Evolutionary conservation across 2,113 vertebrate genomes (phyloP), one percentile per base, ranked within the genome.

Genomic region (Monarcha castaneiventris): DNA sequence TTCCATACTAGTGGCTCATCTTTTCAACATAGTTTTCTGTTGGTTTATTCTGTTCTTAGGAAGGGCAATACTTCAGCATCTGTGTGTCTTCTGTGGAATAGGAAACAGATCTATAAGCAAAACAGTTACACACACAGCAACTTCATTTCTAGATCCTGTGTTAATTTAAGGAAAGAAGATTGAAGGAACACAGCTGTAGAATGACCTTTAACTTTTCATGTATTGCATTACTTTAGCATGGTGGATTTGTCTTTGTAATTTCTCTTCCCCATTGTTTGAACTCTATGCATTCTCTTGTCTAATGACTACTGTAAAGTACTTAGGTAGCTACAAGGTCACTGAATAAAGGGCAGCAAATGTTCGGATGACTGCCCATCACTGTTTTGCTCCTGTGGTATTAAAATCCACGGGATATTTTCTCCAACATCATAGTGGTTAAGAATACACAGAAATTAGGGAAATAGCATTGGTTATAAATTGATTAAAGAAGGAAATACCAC

Each of bases 241-340:
- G 3, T 1, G 1, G 44, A 55, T 61, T 58, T 75, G 2, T 16
- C 20, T 73, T 63, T 23, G 2, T 1, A 3, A 6, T 10, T 27
- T 29, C 35, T 49, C 48, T 54, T 55, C 2, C 11, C 0, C 13
- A 11, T 1, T 43, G 10, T 66, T 73, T 85, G 33, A 82, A 74
- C 15, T 56, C 44, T 49, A 6, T 0, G 0, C 5, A 32, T 69
- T 85, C 20, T 43, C 14, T 43, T 52, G 9, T 27, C 33, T 79
- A 66, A 44, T 33, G 37, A 49, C 3, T 71, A 14, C 30, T 48
- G 15, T 27, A 69, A 74, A 66, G 25, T 41, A 26, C 18, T 58
- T 56, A 23, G 3, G 16, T 44, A 67, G 11, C 20, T 80, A 25
- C 8, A 33, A 33, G 5, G 29, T 72, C 43, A 72, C 6, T 67